These are phyloP conservation scores for Nettapus auritus DNA, from an alignment of 2,113 vertebrate genomes.

Conservation along the genomic window DNA sequence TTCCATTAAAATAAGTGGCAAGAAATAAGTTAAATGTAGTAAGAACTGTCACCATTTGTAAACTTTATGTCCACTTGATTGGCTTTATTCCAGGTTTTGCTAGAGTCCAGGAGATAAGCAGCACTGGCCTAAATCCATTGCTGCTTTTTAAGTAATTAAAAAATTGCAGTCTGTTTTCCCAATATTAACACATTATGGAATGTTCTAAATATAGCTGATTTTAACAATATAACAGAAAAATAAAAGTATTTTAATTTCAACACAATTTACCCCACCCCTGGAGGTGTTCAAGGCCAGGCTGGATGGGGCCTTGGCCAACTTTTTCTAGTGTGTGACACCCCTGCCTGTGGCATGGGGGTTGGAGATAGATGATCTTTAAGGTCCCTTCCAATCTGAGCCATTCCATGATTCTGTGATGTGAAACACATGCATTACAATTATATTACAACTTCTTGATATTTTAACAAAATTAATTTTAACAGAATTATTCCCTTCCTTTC, in stretches of 20 bases:
- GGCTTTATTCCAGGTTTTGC: constrained; percentile 16
- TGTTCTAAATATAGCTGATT: neutral
- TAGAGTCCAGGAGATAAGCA: neutral
- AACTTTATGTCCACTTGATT: neutral
- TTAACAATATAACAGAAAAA: neutral
- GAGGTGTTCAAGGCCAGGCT: too few species aligned
- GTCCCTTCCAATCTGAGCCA: too few species aligned
- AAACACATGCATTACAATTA: neutral
- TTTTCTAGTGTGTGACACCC: too few species aligned
- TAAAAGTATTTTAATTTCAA: neutral
- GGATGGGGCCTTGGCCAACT: too few species aligned
- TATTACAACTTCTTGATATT: neutral
- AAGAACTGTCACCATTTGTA: neutral
- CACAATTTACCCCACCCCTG: neutral
- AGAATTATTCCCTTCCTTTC: neutral
- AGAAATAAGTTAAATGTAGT: neutral
- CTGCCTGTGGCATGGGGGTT: too few species aligned
- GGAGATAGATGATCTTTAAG: too few species aligned
- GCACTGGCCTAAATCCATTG: neutral
- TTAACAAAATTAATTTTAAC: neutral
- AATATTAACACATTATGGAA: neutral
- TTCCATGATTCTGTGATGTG: neutral
- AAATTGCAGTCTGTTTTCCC: neutral
- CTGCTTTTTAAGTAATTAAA: constrained; percentile 55
- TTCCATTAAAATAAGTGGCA: neutral